These are phyloP conservation scores for Dipodomys merriami DNA, from an alignment of 2,113 vertebrate species.

Conservation along the genomic window DNA sequence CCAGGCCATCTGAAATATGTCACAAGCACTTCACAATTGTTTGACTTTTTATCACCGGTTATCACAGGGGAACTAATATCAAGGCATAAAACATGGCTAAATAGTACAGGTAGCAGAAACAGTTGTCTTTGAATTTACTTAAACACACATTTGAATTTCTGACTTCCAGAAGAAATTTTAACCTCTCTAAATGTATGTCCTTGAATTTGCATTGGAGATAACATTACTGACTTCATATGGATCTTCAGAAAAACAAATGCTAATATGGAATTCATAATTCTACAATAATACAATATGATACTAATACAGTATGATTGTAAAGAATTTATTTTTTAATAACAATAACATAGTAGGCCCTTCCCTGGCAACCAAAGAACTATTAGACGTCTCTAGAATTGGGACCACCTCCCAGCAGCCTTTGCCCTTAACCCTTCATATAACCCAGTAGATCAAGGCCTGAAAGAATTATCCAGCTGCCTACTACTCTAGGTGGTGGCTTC, in stretches of 20 bases:
- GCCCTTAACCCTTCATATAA: too few species aligned
- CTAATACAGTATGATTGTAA: too few species aligned
- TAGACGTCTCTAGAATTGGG: too few species aligned
- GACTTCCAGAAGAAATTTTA: not conserved
- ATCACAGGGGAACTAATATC: conserved; percentile 38
- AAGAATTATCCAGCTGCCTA: too few species aligned
- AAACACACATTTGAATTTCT: not conserved
- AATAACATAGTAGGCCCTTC: too few species aligned
- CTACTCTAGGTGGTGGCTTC: too few species aligned
- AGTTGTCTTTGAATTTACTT: not conserved
- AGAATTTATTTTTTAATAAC: too few species aligned
- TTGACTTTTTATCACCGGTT: conserved; percentile 52
- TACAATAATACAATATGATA: too few species aligned
- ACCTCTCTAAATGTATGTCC: not conserved
- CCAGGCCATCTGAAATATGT: conserved; percentile 6
- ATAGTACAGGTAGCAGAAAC: not conserved
- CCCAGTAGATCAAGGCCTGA: too few species aligned
- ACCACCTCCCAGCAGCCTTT: too few species aligned
- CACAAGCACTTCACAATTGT: not conserved
- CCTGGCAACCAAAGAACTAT: too few species aligned
- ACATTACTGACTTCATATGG: not conserved
- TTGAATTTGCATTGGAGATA: not conserved
- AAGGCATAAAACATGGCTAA: not conserved
- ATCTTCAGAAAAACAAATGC: not conserved
- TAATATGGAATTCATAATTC: too few species aligned